A percentile compares a stretch with the other conserved stretches of the same genome.
Conservation (phyloP, 2,797 vertebrate genomes). For the Neomorphus geoffroyi region DNA sequence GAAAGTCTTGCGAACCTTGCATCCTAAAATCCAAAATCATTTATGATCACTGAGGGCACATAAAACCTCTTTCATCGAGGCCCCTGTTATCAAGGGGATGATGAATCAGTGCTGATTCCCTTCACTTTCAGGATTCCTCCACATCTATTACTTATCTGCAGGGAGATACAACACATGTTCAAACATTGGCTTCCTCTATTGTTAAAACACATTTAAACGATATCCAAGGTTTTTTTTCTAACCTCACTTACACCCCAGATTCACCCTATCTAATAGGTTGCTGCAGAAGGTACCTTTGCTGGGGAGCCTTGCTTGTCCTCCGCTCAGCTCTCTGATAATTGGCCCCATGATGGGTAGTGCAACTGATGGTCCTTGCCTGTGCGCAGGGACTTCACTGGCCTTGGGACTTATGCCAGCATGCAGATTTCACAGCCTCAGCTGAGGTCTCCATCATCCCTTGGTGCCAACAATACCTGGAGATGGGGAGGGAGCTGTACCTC, state of each 20-base stretch:
- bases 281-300: not conserved
- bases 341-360: not conserved
- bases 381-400: not conserved
- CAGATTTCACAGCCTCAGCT: not conserved
- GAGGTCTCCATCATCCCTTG: not conserved
- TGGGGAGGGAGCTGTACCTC: not conserved
- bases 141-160: not conserved
- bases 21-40: not conserved
- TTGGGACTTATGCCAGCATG: not conserved
- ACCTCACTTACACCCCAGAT: fast-evolving
- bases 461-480: not conserved
- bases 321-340: not conserved
- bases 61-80: not conserved
- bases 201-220: not conserved
- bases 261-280: not conserved
- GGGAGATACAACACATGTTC: not conserved
- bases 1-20: not conserved
- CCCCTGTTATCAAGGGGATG: not conserved
- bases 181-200: not conserved
- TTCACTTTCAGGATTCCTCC: not conserved
- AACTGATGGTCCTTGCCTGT: not conserved
- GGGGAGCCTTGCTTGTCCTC: not conserved
- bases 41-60: fast-evolving
- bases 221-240: not conserved
- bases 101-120: not conserved